Percentiles rank a stretch among this genome's conserved stretches.
These are phyloP conservation scores for Dermatophagoides farinae DNA, from an alignment of 1,140 invertebrate species.

Conservation along the genomic window DNA sequence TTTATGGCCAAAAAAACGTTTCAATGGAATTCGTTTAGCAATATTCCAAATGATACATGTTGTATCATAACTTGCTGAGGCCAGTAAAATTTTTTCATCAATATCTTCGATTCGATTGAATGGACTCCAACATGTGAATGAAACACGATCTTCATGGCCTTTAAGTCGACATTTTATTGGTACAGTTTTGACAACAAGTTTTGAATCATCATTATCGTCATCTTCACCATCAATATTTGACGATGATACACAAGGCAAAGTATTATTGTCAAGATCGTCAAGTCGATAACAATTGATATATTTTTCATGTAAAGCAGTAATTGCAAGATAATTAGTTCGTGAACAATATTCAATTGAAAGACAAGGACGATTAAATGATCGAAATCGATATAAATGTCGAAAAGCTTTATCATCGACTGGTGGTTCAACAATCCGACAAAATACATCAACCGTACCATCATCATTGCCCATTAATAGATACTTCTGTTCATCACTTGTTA, in stretches of 20 bases:
- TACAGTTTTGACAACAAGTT: background rate
- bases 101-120: background rate
- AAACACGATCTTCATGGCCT: background rate
- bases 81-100: background rate
- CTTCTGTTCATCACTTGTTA: background rate
- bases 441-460: conserved; percentile 7
- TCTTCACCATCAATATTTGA: background rate
- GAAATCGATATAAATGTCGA: conserved; percentile 4
- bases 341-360: background rate
- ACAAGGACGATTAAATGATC: background rate
- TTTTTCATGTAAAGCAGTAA: background rate
- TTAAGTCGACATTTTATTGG: background rate
- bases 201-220: background rate
- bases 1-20: background rate
- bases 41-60: background rate
- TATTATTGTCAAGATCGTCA: background rate
- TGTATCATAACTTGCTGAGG: background rate
- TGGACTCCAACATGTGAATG: background rate
- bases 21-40: background rate
- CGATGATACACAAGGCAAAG: background rate
- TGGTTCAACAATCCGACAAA: background rate
- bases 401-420: background rate
- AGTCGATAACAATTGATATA: background rate
- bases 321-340: background rate
- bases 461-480: background rate